These are phyloP conservation scores for Drosophila suboccidentalis DNA, from an alignment of 2,888 invertebrate species.

Conservation along the genomic window DNA sequence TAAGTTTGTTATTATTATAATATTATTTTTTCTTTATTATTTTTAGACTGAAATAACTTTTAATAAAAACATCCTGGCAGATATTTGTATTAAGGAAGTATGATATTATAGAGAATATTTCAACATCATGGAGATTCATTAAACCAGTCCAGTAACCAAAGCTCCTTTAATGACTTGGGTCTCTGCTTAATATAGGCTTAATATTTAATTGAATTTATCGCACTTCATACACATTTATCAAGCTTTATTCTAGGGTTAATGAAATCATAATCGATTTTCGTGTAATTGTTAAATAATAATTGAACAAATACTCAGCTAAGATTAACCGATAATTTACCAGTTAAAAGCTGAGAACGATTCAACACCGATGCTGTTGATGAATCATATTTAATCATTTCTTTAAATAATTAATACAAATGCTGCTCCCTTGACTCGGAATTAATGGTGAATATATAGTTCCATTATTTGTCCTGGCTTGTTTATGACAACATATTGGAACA, in stretches of 20 bases:
- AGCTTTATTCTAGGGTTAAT: neutral
- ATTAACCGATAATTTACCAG: constrained; percentile 1
- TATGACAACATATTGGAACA: constrained; percentile 43
- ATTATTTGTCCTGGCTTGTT: constrained; percentile 21
- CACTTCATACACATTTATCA: neutral
- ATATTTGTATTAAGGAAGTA: too few species aligned
- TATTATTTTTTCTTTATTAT: too few species aligned
- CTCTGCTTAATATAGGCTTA: neutral
- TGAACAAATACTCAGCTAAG: neutral
- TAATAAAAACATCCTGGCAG: too few species aligned
- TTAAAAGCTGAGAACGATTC: neutral
- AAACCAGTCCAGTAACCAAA: neutral
- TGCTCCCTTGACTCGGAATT: neutral
- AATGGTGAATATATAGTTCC: neutral
- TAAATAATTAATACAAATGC: neutral
- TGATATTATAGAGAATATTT: neutral
- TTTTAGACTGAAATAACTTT: too few species aligned
- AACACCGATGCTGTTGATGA: neutral
- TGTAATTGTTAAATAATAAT: neutral
- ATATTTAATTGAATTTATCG: neutral
- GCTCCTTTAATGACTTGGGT: too few species aligned
- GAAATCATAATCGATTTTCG: neutral
- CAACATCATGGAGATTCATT: neutral
- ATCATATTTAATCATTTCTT: neutral
- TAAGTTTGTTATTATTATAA: too few species aligned